phyloP scores from a whole-genome alignment of 2,888 invertebrate species.

The Acleris laterana region DNA sequence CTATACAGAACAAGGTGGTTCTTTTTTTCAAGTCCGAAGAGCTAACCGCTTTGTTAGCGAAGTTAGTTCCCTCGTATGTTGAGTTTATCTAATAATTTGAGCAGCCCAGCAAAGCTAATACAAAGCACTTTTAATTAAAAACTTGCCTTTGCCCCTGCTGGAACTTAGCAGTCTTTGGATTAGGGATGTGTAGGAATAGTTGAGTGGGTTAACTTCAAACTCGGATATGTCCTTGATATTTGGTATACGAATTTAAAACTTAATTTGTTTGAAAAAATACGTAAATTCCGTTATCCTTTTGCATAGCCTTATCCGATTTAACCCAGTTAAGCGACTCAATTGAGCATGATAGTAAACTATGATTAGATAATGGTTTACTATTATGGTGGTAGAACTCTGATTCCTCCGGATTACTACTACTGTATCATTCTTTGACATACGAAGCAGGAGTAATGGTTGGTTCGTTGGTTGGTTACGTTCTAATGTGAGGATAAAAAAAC shows the following conservation, averaged over 20 bases:
- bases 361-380: not conserved
- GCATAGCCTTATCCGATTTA: no score
- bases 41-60: conserved; percentile 9
- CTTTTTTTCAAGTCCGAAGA: conserved; percentile 3
- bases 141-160: conserved; percentile 60
- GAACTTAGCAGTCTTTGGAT: conserved; percentile 23
- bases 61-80: conserved; percentile 27
- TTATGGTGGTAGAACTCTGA: not conserved
- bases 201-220: no score
- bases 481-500: no score
- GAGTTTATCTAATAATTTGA: conserved; percentile 36
- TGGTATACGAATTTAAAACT: no score
- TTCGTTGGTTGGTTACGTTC: no score
- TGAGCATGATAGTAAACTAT: not conserved
- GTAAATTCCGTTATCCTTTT: no score
- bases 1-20: not conserved
- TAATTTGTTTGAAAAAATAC: no score
- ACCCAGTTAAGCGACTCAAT: no score
- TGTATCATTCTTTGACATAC: no score
- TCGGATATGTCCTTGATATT: no score
- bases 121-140: conserved; percentile 70
- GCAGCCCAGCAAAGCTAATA: conserved; percentile 39
- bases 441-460: no score
- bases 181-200: conserved; percentile 28
- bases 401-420: no score